These are phyloP conservation scores for Drosophila mojavensis DNA, from an alignment of 1,140 invertebrate genomes.

Conservation along the genomic window DNA sequence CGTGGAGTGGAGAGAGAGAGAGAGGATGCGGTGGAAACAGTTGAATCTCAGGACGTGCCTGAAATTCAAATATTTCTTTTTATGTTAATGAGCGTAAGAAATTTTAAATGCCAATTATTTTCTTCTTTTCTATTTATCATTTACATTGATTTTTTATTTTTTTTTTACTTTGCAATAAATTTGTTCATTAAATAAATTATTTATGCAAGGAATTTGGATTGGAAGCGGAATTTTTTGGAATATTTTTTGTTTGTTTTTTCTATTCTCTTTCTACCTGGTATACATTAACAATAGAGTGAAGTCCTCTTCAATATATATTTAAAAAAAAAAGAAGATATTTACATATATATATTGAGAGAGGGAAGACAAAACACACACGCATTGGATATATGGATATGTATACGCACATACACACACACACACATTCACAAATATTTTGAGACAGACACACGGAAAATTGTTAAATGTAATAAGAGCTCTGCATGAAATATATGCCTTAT, in stretches of 20 bases:
- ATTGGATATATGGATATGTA: constrained; percentile 3
- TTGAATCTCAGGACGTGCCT: constrained; percentile 24
- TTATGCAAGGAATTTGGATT: constrained; percentile 21
- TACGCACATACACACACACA: constrained; percentile 13
- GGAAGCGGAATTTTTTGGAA: constrained; percentile 24
- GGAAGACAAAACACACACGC: constrained; percentile 12
- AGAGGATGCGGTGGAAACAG: constrained; percentile 50
- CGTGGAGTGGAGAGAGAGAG: constrained; percentile 55
- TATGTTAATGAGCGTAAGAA: constrained; percentile 43
- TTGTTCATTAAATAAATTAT: neutral
- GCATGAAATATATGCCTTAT: neutral
- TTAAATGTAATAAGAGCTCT: constrained; percentile 20
- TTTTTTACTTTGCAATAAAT: neutral
- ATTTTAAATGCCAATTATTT: constrained; percentile 43
- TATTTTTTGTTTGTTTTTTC: neutral
- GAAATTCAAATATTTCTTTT: constrained; percentile 50
- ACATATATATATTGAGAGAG: constrained; percentile 4
- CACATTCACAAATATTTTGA: constrained; percentile 26
- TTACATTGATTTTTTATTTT: neutral
- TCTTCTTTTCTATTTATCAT: constrained; percentile 1
- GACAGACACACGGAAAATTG: constrained; percentile 37
- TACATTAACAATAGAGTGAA: constrained; percentile 35
- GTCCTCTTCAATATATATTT: neutral
- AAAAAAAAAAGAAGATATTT: constrained; percentile 8
- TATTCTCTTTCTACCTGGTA: neutral